A percentile compares a stretch with the other conserved stretches of the same genome.
Evolutionary conservation across 2,797 vertebrate genomes (phyloP).

Genomic region (Notoglanidium macrostoma): DNA sequence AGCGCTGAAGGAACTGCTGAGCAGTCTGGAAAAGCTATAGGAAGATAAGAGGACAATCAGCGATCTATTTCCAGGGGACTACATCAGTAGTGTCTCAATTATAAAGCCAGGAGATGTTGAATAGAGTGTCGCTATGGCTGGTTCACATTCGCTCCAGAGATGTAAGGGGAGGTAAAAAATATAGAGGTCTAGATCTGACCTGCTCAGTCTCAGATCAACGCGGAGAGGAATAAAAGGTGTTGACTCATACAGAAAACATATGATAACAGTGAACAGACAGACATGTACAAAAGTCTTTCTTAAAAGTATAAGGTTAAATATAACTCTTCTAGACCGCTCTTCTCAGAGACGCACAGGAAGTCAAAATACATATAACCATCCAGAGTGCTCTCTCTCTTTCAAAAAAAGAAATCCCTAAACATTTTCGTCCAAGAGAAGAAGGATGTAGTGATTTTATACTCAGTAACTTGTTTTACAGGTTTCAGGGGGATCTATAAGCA

Average conservation of each 20-base stretch:
- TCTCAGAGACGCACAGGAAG: background rate
- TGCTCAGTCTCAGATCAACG: background rate
- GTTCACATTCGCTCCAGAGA: background rate
- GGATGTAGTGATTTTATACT: background rate
- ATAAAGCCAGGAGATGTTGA: background rate
- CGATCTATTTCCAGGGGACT: constrained; percentile 31
- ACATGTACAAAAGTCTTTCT: too few relatives aligned
- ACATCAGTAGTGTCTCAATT: constrained; percentile 16
- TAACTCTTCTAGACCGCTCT: background rate
- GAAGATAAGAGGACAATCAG: constrained; percentile 28
- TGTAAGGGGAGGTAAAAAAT: background rate
- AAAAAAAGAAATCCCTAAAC: too few relatives aligned
- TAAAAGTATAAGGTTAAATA: too few relatives aligned
- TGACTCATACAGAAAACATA: background rate
- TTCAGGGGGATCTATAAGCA: background rate
- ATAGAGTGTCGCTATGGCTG: background rate
- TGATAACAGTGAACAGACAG: background rate
- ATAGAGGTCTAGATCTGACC: background rate
- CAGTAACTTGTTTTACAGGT: too few relatives aligned
- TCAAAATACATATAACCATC: background rate
- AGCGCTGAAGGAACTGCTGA: constrained; percentile 13
- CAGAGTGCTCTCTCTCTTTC: background rate
- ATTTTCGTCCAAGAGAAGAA: background rate
- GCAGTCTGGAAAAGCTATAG: constrained; percentile 18
- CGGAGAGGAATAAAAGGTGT: background rate